Evolutionary conservation across 2,113 vertebrate species (phyloP), one percentile per base, ranked within the genome.

Genomic region (Lycaon pictus): DNA sequence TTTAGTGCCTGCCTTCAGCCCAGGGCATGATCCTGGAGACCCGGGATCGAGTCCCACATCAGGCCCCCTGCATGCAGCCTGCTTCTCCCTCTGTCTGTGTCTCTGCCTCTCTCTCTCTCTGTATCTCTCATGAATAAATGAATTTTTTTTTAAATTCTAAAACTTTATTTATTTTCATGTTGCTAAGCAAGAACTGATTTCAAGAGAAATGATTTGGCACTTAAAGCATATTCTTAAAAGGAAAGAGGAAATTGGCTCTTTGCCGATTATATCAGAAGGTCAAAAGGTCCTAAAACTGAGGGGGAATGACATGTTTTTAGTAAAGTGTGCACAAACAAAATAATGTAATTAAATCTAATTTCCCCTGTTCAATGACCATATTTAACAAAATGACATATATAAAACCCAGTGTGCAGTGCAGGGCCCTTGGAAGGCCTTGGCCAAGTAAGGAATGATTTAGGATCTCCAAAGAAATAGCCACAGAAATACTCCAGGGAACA

Each of bases 191-290:
- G 32, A 27, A 5, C 65, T 17, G 0, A 62, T 86, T 95, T 93
- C 32, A 90, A 91, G 62, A 65, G 93, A 88, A 94, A 58, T 65
- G 27, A 77, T 5, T 8, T 2, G 32, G 63, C 51, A 81, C 58
- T 84, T 20, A 67, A 3, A 63, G 0, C 2, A 63, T 13, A 58
- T 63, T 87, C 67, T 87, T 85, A 81, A 74, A 27, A 92, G 16
- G 20, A 95, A 97, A 97, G 17, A 81, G 43, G 53, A 95, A 97
- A 93, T 79, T 4, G 67, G 29, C 4, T 72, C 48, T 93, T 88
- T 91, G 92, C 43, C 71, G 88, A 20, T 35, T 65, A 20, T 4
- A 85, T 7, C 58, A 37, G 80, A 82, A 93, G 43, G 63, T 93
- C 71, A 72, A 35, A 95, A 79, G 71, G 15, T 79, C 37, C 72